Evolutionary conservation across 2,113 vertebrate species (phyloP).

Genomic region (Maccullochella peelii): DNA sequence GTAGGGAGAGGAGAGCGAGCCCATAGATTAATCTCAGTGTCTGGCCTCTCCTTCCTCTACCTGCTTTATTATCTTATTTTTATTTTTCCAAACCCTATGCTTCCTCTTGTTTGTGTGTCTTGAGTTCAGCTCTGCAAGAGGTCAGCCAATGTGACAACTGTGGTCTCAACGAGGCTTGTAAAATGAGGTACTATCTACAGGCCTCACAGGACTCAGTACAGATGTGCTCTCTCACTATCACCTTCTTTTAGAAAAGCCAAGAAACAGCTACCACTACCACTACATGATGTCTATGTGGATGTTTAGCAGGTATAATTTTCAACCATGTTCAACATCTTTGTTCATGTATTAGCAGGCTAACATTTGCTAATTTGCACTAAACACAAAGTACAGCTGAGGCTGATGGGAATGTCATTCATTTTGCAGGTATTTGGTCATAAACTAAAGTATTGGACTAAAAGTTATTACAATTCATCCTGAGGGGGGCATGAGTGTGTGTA

Average conservation of each 20-base stretch:
- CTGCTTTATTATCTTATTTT: background rate
- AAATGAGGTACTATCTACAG: background rate
- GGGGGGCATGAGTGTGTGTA: no score
- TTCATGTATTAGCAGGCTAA: background rate
- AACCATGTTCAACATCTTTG: background rate
- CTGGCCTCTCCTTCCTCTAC: conserved; percentile 5
- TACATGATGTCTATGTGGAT: no score
- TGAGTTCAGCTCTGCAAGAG: background rate
- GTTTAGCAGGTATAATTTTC: background rate
- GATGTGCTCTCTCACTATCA: background rate
- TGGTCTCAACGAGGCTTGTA: background rate
- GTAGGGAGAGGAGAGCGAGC: background rate
- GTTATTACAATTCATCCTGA: no score
- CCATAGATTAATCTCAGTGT: conserved; percentile 16
- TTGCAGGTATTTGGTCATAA: background rate
- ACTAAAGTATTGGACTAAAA: no score
- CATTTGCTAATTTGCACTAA: background rate
- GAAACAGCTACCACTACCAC: no score
- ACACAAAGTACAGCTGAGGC: background rate
- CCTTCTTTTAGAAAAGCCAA: background rate
- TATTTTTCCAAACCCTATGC: background rate
- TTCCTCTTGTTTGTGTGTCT: background rate
- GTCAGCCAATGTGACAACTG: background rate
- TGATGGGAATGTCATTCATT: background rate
- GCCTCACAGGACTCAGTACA: background rate